Evolutionary conservation across 1,140 invertebrate genomes (phyloP).

Genomic region (Patella vulgata): DNA sequence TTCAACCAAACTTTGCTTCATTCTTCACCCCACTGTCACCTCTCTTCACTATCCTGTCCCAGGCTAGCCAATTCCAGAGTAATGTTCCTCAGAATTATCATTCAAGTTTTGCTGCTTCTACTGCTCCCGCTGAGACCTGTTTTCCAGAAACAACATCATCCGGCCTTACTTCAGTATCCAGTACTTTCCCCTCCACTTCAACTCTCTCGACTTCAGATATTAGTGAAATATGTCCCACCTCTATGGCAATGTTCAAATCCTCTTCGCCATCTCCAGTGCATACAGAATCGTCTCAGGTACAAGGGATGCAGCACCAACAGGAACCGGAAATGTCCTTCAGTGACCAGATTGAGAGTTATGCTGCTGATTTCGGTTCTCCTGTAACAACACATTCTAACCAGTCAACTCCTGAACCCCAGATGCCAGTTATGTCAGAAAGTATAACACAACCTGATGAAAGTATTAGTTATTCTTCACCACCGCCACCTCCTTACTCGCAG

Average conservation of each 20-base stretch:
- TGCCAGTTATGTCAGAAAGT: slow-evolving; percentile 29
- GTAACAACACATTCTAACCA: slow-evolving; percentile 49
- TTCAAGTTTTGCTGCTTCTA: not conserved
- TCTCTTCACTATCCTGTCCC: slow-evolving; percentile 55
- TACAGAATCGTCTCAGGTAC: slow-evolving; percentile 37
- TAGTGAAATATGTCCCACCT: slow-evolving; percentile 4
- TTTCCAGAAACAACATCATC: slow-evolving; percentile 22
- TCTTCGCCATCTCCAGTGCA: slow-evolving; percentile 43
- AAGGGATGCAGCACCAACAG: slow-evolving; percentile 33
- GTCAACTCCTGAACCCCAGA: slow-evolving; percentile 53
- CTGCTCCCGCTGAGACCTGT: not conserved
- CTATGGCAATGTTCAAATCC: slow-evolving; percentile 25
- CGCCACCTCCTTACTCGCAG: slow-evolving; percentile 55
- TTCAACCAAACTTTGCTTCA: slow-evolving; percentile 33
- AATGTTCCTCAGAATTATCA: slow-evolving; percentile 18
- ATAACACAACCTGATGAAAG: slow-evolving; percentile 34
- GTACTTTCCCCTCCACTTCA: not conserved
- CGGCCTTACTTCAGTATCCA: not conserved
- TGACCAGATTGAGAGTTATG: slow-evolving; percentile 49
- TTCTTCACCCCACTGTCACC: slow-evolving; percentile 56
- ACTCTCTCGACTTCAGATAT: slow-evolving; percentile 4
- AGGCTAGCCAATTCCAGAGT: slow-evolving; percentile 39
- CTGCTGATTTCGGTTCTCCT: slow-evolving; percentile 52
- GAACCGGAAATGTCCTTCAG: slow-evolving; percentile 29
- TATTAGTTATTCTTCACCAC: slow-evolving; percentile 34